Percentiles rank a stretch among this genome's conserved stretches.
phyloP scores from a whole-genome alignment of 2,113 vertebrate genomes.

The Crotalus helleri region DNA sequence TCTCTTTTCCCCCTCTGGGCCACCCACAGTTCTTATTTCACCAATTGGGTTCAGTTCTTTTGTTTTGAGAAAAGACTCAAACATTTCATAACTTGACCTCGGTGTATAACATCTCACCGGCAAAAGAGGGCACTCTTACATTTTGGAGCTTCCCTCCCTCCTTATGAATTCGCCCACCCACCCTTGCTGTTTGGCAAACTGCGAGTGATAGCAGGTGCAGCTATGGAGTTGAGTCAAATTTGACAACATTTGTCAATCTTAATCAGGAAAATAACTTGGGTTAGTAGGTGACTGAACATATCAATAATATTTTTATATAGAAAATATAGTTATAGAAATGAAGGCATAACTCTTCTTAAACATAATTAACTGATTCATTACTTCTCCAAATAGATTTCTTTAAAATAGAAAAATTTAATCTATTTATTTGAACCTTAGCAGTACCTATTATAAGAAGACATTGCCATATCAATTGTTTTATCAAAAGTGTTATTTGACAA shows the following conservation, averaged over 20 bases:
- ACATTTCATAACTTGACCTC: too few species aligned
- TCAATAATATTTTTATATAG: slow-evolving; percentile 70
- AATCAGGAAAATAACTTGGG: background rate
- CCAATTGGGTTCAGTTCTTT: too few species aligned
- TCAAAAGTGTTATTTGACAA: background rate
- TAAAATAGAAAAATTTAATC: background rate
- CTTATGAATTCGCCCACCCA: too few species aligned
- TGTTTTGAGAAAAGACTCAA: too few species aligned
- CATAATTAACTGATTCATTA: slow-evolving; percentile 67
- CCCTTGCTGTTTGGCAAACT: too few species aligned
- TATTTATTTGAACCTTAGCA: slow-evolving; percentile 61
- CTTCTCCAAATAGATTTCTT: slow-evolving; percentile 69
- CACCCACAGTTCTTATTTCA: too few species aligned
- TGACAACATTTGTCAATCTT: background rate
- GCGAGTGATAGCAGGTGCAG: too few species aligned
- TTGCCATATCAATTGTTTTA: slow-evolving; percentile 53
- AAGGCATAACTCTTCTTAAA: slow-evolving; percentile 66
- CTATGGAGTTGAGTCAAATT: too few species aligned
- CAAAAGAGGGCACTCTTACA: too few species aligned
- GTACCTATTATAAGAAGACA: slow-evolving; percentile 49
- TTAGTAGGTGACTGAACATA: background rate
- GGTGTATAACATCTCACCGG: too few species aligned
- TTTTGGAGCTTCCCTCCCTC: too few species aligned
- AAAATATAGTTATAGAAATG: slow-evolving; percentile 5
- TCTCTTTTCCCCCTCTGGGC: too few species aligned